Evolutionary conservation across 2,113 vertebrate genomes (phyloP), one percentile per base, ranked within the genome.

Genomic region (Hepsetus odoe): DNA sequence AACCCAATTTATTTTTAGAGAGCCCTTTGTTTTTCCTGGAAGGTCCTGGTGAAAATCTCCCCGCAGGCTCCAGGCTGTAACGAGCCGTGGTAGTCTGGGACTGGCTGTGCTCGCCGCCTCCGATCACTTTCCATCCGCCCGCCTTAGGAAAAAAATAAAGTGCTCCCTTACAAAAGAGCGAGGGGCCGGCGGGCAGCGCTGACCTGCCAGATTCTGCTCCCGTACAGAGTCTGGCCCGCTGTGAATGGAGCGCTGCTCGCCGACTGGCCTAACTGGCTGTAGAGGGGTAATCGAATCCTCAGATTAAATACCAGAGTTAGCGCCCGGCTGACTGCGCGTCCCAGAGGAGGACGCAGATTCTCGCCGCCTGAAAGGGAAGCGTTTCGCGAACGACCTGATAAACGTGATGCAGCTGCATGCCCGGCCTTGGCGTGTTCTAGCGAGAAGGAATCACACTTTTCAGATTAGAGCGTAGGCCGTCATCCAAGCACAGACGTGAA

Each of bases 1-100:
- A 80, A 85, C 65, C 67, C 49, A 56, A 77, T 83, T 83, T 83
- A 87, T 85, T 85, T 87, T 84, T 83, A 80, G 81, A 81, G 82
- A 24, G 74, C 74, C 71, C 69, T 80, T 83, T 84, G 74, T 84
- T 82, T 83, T 85, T 74, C 74, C 67, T 84, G 83, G 83, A 80
- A 80, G 74, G 70, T 77, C 72, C 72, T 59, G 70, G 55, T 66
- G 73, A 84, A 84, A 81, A 65, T 61, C 74, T 81, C 74, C 82
- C 82, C 49, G 49, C 62, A 65, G 74, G 82, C 79, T 73, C 55
- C 13, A 6, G 74, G 59, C 80, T 80, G 72, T 74, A 83, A 62
- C 51, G 46, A 83, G 66, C 78, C 32, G 56, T 74, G 70, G 82
- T 74, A 80, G 82, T 83, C 78, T 80, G 74, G 69, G 78, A 77